Percentiles rank a stretch among this genome's conserved stretches.
These are phyloP conservation scores for Rhopalosiphum nymphaeae DNA, from an alignment of 2,888 invertebrate species.

Conservation along the genomic window DNA sequence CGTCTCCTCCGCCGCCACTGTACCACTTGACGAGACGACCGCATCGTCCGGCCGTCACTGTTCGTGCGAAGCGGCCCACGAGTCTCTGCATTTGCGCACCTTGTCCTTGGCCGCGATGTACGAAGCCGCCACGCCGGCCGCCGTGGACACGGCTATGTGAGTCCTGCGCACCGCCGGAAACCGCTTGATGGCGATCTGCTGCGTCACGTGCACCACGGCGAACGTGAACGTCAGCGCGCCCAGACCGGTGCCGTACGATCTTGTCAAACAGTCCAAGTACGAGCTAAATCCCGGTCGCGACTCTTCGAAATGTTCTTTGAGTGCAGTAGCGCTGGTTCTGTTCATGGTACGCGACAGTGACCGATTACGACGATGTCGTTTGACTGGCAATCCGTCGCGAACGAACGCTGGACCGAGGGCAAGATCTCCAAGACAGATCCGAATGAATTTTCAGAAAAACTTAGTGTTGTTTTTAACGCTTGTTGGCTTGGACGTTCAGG, in stretches of 20 bases:
- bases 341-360: background rate
- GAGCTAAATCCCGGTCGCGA: constrained; percentile 66
- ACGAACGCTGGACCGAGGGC: background rate
- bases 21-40: background rate
- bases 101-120: constrained; percentile 71
- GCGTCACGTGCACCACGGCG: constrained; percentile 71
- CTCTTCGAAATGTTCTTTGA: constrained; percentile 39
- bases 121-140: constrained; percentile 69
- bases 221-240: constrained; percentile 71
- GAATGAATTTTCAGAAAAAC: background rate
- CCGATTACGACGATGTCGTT: background rate
- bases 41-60: background rate
- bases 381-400: background rate
- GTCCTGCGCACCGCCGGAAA: constrained; percentile 70
- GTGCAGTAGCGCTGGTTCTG: background rate
- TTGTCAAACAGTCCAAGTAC: constrained; percentile 72
- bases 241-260: constrained; percentile 71
- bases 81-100: constrained; percentile 68
- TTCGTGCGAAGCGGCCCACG: constrained; percentile 44
- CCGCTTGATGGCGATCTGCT: constrained; percentile 70
- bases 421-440: background rate
- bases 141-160: constrained; percentile 70
- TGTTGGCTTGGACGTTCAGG: background rate
- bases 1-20: background rate
- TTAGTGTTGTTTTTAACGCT: background rate